Conservation (phyloP, 2,113 vertebrate genomes). For the human region DNA sequence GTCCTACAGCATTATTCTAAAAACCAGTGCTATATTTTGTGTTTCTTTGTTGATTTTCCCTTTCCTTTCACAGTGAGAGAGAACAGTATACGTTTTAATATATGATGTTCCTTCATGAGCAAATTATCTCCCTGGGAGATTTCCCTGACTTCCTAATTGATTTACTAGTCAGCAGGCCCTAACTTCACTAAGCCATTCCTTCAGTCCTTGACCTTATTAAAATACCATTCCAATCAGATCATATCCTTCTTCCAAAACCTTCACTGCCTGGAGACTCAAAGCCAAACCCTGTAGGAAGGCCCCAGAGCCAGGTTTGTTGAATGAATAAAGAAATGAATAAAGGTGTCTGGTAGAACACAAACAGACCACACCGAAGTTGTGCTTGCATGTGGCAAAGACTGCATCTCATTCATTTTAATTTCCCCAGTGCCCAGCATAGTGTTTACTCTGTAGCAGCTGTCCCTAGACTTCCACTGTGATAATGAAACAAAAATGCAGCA, state of each 20-base stretch:
- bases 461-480: background rate
- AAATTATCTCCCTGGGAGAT: conserved; percentile 9
- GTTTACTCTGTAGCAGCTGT: background rate
- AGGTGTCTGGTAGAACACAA: background rate
- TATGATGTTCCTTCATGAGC: background rate
- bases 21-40: background rate
- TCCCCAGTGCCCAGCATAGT: too few species aligned
- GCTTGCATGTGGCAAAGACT: background rate
- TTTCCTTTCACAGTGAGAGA: background rate
- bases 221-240: background rate
- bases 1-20: background rate
- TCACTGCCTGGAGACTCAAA: background rate
- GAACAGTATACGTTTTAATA: conserved; percentile 10
- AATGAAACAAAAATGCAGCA: background rate
- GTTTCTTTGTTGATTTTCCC: background rate
- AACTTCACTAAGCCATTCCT: background rate
- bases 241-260: background rate
- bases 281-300: background rate
- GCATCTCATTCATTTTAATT: background rate
- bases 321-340: background rate
- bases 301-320: background rate
- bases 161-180: background rate
- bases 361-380: background rate
- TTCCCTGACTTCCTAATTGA: conserved; percentile 37
- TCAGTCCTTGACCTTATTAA: background rate